phyloP scores from a whole-genome alignment of 2,113 vertebrate species.

The Phoxinus phoxinus region DNA sequence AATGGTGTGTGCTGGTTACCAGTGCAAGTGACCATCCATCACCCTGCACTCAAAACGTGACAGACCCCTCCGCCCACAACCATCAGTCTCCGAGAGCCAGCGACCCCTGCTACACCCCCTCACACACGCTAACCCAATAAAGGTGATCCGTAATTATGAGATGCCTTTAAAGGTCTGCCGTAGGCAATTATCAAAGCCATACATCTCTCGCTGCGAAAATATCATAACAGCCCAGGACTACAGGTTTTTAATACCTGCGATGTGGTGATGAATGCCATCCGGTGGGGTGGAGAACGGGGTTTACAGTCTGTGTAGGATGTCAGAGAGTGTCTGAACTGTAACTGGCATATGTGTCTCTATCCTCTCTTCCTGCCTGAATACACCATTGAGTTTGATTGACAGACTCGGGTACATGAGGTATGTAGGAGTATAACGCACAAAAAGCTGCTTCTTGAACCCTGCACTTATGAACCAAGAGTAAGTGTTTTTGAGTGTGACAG shows the following conservation, averaged over 20 bases:
- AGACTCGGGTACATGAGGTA: not conserved
- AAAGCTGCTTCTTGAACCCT: conserved; percentile 20
- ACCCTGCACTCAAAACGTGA: conserved; percentile 49
- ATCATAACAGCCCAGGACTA: conserved; percentile 32
- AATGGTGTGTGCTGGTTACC: conserved; percentile 39
- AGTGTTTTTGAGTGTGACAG: conserved; percentile 43
- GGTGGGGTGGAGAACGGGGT: conserved; percentile 9
- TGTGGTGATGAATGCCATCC: conserved; percentile 4
- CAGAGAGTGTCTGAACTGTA: not conserved
- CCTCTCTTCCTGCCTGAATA: not conserved
- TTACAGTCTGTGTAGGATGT: conserved; percentile 8
- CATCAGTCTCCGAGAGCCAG: conserved; percentile 22
- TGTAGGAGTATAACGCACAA: not conserved
- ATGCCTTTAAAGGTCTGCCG: conserved; percentile 60
- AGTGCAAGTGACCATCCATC: conserved; percentile 49
- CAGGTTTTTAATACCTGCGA: conserved; percentile 37
- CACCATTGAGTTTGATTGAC: conserved; percentile 34
- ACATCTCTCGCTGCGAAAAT: conserved; percentile 47
- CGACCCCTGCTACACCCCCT: conserved; percentile 26
- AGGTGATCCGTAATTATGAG: conserved; percentile 60
- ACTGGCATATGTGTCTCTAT: conserved; percentile 3
- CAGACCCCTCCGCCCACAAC: conserved; percentile 28
- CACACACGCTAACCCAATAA: conserved; percentile 51
- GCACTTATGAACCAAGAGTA: conserved; percentile 21
- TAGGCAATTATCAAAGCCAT: conserved; percentile 55